These are phyloP conservation scores for Zelostemma sp. DNA, from an alignment of 1,140 invertebrate genomes.

Conservation along the genomic window DNA sequence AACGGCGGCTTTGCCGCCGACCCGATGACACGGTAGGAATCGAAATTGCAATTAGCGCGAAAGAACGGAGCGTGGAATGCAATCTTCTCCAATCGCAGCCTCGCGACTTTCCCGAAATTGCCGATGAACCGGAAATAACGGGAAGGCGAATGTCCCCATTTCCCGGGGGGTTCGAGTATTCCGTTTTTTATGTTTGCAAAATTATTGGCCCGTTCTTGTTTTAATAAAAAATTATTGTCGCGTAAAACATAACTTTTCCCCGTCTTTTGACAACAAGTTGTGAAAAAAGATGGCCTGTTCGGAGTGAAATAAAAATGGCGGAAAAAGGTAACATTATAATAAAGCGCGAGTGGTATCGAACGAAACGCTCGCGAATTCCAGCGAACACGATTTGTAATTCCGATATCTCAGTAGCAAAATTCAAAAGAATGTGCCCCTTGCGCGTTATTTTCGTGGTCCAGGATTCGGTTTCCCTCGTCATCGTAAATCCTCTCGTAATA, in stretches of 20 bases:
- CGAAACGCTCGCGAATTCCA: slow-evolving; percentile 10
- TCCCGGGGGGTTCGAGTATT: no score
- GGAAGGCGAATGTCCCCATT: no score
- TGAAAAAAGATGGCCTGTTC: no score
- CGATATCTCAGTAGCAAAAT: neutral
- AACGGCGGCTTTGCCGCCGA: slow-evolving; percentile 24
- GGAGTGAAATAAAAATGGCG: no score
- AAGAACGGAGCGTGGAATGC: slow-evolving; percentile 26
- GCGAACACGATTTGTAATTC: no score
- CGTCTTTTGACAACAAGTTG: no score
- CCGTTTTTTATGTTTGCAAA: no score
- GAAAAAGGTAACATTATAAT: no score
- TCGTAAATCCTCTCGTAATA: slow-evolving; percentile 42
- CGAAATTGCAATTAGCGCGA: slow-evolving; percentile 33
- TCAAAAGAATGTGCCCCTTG: neutral
- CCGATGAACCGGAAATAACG: slow-evolving; percentile 35
- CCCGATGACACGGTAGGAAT: slow-evolving; percentile 34
- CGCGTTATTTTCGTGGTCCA: slow-evolving; percentile 7
- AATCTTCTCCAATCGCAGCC: slow-evolving; percentile 37
- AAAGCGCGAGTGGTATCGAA: slow-evolving; percentile 37
- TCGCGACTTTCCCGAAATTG: slow-evolving; percentile 34
- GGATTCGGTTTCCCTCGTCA: slow-evolving; percentile 22
- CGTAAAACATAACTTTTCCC: no score
- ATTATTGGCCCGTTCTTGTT: no score
- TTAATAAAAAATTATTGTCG: no score